A percentile compares a stretch with the other conserved stretches of the same genome.
Conservation (phyloP, 2,797 vertebrate species). For the Paguma larvata region DNA sequence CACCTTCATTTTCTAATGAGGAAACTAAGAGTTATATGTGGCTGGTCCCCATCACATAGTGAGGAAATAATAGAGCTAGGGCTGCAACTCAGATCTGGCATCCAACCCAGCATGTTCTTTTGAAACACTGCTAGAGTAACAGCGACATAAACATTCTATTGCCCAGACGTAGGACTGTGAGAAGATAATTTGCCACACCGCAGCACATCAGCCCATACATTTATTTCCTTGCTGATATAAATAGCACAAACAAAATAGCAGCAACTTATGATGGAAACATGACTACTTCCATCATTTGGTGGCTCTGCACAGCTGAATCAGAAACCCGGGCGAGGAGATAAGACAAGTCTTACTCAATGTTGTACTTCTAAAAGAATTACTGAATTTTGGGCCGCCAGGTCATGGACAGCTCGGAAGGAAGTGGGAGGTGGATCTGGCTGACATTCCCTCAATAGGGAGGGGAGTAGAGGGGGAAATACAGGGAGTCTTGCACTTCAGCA, state of each 20-base stretch:
- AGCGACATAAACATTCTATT: not conserved
- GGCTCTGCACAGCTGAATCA: slow-evolving; percentile 9
- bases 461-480: not conserved
- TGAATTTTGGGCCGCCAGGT: not conserved
- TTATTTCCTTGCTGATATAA: slow-evolving; percentile 47
- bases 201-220: not conserved
- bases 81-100: not conserved
- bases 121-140: slow-evolving; percentile 23
- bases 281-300: not conserved
- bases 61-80: not conserved
- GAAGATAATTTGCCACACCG: not conserved
- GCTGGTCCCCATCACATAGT: not conserved
- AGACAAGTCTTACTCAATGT: slow-evolving; percentile 50
- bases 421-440: not conserved
- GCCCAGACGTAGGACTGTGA: not conserved
- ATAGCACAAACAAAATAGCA: slow-evolving; percentile 46
- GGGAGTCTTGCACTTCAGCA: not conserved
- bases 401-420: not conserved
- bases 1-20: slow-evolving; percentile 31
- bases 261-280: not conserved
- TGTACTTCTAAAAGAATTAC: not conserved
- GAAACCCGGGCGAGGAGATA: not conserved
- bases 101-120: not conserved
- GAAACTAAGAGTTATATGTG: not conserved
- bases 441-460: not conserved